Evolutionary conservation across 1,140 invertebrate species (phyloP).

Genomic region (Drosophila trapezifrons): DNA sequence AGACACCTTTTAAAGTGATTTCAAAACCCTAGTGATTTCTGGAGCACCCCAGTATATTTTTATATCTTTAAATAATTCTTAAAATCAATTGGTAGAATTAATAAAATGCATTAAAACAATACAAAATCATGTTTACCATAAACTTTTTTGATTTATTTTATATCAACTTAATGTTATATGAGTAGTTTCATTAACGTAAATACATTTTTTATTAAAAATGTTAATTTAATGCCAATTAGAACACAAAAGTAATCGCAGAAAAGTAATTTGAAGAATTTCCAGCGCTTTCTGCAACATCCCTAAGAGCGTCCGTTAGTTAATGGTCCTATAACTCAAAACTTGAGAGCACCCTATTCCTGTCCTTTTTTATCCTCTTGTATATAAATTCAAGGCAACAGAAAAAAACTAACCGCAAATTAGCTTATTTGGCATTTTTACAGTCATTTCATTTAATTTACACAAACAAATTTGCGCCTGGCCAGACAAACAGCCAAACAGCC

Average conservation of each 20-base stretch:
- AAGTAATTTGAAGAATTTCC: neutral
- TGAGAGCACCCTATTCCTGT: slow-evolving; percentile 2
- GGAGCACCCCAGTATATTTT: too few relatives aligned
- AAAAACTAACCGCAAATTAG: slow-evolving; percentile 79
- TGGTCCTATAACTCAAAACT: slow-evolving; percentile 41
- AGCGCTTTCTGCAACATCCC: neutral
- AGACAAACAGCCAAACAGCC: slow-evolving; percentile 43
- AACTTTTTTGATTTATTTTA: too few relatives aligned
- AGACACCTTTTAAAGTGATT: too few relatives aligned
- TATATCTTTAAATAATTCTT: too few relatives aligned
- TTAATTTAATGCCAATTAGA: neutral
- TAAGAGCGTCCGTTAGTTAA: slow-evolving; percentile 2
- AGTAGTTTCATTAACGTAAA: too few relatives aligned
- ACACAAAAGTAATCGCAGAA: neutral
- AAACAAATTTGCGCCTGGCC: slow-evolving; percentile 81
- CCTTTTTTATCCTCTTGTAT: slow-evolving; percentile 16
- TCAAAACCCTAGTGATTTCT: too few relatives aligned
- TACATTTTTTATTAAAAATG: too few relatives aligned
- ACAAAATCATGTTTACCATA: too few relatives aligned
- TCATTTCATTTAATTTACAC: slow-evolving; percentile 83
- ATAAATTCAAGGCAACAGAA: slow-evolving; percentile 7
- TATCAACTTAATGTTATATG: too few relatives aligned
- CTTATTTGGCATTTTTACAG: slow-evolving; percentile 83
- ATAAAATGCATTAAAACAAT: too few relatives aligned
- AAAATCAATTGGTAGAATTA: too few relatives aligned